phyloP scores from a whole-genome alignment of 1,140 invertebrate species.

The Ditylenchus dipsaci region DNA sequence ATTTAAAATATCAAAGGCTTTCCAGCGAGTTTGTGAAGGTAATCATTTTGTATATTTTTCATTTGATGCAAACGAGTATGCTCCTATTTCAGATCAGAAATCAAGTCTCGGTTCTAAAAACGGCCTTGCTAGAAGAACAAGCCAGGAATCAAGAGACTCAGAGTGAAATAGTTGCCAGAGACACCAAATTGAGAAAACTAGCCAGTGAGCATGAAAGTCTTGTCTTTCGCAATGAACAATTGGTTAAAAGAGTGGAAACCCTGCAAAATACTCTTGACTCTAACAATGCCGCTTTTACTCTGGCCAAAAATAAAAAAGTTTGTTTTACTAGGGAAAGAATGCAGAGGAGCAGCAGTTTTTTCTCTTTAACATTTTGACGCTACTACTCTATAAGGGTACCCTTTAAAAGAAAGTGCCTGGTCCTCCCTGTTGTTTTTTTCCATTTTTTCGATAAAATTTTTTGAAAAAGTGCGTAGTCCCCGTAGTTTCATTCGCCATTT shows the following conservation, averaged over 20 bases:
- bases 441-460: background rate
- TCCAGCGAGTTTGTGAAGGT: constrained; percentile 38
- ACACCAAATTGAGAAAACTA: constrained; percentile 36
- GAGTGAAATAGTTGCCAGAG: constrained; percentile 17
- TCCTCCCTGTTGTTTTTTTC: no score
- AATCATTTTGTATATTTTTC: background rate
- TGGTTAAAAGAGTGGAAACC: constrained; percentile 45
- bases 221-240: constrained; percentile 44
- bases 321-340: no score
- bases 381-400: no score
- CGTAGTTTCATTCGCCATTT: no score
- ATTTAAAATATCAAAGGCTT: constrained; percentile 40
- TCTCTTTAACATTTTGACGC: no score
- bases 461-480: no score
- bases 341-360: no score
- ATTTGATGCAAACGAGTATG: background rate
- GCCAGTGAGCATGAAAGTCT: constrained; percentile 44
- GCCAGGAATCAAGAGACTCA: constrained; percentile 12
- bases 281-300: constrained; percentile 26
- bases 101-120: constrained; percentile 38
- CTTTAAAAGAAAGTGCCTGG: no score
- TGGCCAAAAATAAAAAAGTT: constrained; percentile 30
- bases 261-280: constrained; percentile 35
- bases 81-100: constrained; percentile 22
- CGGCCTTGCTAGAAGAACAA: constrained; percentile 38